Percentiles rank a stretch among this genome's conserved stretches.
Evolutionary conservation across 2,797 vertebrate genomes (phyloP).

Genomic region (Hybognathus amarus): DNA sequence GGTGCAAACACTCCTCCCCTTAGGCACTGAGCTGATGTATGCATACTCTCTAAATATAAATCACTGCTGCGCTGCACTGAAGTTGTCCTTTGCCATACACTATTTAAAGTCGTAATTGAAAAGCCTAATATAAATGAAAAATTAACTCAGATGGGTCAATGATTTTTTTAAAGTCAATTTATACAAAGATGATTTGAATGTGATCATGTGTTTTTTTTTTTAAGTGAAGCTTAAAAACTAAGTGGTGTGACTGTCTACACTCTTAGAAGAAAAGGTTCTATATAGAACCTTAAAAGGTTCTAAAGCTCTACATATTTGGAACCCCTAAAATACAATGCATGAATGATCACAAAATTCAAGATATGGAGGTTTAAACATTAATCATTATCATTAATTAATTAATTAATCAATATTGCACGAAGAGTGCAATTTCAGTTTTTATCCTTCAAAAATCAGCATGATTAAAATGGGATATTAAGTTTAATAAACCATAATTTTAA

Average conservation of each 20-base stretch:
- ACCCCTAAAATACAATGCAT: too few species aligned
- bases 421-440: too few species aligned
- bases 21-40: conserved; percentile 40
- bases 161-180: background rate
- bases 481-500: too few species aligned
- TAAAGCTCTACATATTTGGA: too few species aligned
- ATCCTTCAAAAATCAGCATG: too few species aligned
- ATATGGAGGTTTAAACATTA: too few species aligned
- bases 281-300: too few species aligned
- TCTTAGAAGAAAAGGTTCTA: too few species aligned
- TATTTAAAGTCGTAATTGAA: background rate
- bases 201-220: background rate
- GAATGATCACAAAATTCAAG: too few species aligned
- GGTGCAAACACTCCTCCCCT: conserved; percentile 63
- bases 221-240: background rate
- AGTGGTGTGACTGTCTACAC: background rate
- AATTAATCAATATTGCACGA: too few species aligned
- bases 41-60: conserved; percentile 37
- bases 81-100: background rate
- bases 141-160: background rate
- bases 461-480: too few species aligned
- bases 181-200: background rate
- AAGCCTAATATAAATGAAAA: background rate
- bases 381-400: too few species aligned
- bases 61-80: conserved; percentile 6